A percentile compares a stretch with the other conserved stretches of the same genome.
phyloP scores from a whole-genome alignment of 1,140 invertebrate species.

The Nomia melanderi region DNA sequence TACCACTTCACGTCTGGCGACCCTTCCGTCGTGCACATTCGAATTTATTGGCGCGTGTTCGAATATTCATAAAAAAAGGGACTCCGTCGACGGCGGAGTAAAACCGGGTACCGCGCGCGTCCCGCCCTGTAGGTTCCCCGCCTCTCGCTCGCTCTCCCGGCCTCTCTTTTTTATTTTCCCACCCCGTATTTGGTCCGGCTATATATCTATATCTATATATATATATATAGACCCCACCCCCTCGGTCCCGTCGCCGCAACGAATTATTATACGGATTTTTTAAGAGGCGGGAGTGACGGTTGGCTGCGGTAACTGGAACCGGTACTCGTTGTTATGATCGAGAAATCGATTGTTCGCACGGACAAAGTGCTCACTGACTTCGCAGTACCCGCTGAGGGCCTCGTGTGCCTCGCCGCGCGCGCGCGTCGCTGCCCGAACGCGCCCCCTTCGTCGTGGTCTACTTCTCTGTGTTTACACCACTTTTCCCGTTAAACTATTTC shows the following conservation, averaged over 20 bases:
- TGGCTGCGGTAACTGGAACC: conserved; percentile 44
- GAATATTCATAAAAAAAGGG: conserved; percentile 78
- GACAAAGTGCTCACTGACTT: conserved; percentile 76
- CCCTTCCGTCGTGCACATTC: conserved; percentile 78
- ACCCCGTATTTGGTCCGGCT: background rate
- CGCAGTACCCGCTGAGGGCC: conserved; percentile 40
- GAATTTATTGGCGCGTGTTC: conserved; percentile 80
- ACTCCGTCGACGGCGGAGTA: conserved; percentile 52
- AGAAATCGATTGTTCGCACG: conserved; percentile 73
- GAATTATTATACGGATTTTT: conserved; percentile 66
- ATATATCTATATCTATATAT: too few relatives aligned
- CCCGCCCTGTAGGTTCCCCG: conserved; percentile 9
- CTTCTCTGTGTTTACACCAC: background rate
- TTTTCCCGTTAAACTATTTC: background rate
- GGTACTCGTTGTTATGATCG: conserved; percentile 68
- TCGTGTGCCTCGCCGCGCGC: background rate
- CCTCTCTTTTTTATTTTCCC: background rate
- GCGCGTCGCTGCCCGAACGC: background rate
- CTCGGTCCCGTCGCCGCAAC: conserved; percentile 28
- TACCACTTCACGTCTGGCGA: conserved; percentile 78
- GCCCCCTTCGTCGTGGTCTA: background rate
- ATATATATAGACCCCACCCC: conserved; percentile 44
- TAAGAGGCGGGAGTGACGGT: conserved; percentile 51
- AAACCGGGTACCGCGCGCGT: conserved; percentile 42
- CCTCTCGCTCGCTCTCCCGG: background rate